Percentiles rank a stretch among this genome's conserved stretches.
Conservation (phyloP, 2,113 vertebrate genomes). For the Lipophrys pholis region DNA sequence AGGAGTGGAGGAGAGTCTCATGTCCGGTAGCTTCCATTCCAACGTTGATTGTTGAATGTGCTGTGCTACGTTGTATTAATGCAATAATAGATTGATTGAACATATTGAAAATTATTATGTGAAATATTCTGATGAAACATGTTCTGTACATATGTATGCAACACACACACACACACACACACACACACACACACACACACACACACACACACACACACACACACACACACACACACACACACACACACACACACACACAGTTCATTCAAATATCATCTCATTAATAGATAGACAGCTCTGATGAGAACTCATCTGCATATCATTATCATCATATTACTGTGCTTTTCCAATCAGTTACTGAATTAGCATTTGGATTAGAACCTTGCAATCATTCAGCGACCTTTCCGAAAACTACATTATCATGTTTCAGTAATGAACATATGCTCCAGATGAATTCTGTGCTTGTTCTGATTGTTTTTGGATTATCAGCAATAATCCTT, state of each 20-base stretch:
- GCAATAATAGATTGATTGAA: conserved; percentile 55
- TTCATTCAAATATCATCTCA: conserved; percentile 59
- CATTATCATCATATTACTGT: conserved; percentile 73
- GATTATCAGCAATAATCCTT: conserved; percentile 31
- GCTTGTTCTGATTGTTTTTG: conserved; percentile 49
- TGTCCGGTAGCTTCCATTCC: conserved; percentile 23
- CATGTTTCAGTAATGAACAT: conserved; percentile 59
- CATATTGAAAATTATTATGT: conserved; percentile 69
- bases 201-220: conserved; percentile 16
- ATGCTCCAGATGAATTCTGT: conserved; percentile 46
- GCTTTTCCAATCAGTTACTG: conserved; percentile 71
- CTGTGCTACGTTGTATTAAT: conserved; percentile 32
- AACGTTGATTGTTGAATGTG: conserved; percentile 23
- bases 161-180: no score
- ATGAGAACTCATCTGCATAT: conserved; percentile 75
- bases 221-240: conserved; percentile 4
- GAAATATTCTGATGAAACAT: conserved; percentile 45
- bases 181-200: background rate
- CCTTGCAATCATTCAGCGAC: conserved; percentile 64
- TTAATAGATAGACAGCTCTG: conserved; percentile 71
- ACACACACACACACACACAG: conserved; percentile 8
- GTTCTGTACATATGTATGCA: conserved; percentile 29
- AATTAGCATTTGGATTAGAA: conserved; percentile 72
- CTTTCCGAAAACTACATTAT: conserved; percentile 68
- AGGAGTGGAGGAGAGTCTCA: conserved; percentile 10